These are phyloP conservation scores for Anaspis maculata DNA, from an alignment of 2,888 invertebrate genomes.

Conservation along the genomic window DNA sequence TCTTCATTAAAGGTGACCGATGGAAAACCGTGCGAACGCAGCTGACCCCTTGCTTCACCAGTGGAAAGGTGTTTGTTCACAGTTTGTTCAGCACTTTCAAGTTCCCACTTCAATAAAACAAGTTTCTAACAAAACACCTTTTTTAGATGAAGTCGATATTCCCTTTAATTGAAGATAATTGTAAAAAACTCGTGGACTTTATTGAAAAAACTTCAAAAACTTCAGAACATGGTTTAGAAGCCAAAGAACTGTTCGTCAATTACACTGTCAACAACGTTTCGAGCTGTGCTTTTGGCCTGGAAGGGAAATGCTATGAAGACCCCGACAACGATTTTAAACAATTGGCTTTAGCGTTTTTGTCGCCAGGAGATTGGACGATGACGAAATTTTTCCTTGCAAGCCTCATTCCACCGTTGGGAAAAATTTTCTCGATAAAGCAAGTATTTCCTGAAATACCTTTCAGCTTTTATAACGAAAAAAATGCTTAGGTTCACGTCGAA, in stretches of 20 bases:
- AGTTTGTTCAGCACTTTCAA: too few species aligned
- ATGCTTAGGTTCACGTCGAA: conserved; percentile 18
- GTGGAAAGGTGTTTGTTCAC: conserved; percentile 41
- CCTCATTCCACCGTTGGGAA: conserved; percentile 12
- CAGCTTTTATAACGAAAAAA: too few species aligned
- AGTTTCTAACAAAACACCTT: not conserved
- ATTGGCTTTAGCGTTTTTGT: conserved; percentile 20
- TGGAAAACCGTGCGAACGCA: conserved; percentile 46
- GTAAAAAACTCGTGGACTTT: conserved; percentile 21
- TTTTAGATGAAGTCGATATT: conserved; percentile 44
- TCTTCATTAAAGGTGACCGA: conserved; percentile 40
- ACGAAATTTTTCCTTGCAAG: conserved; percentile 10
- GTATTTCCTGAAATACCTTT: not conserved
- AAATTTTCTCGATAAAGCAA: conserved; percentile 9
- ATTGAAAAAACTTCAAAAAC: conserved; percentile 1
- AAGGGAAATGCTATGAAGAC: conserved; percentile 37
- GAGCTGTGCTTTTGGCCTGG: conserved; percentile 42
- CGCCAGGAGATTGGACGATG: conserved; percentile 5
- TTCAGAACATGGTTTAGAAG: conserved; percentile 27
- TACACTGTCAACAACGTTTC: conserved; percentile 40
- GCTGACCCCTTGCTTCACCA: conserved; percentile 45
- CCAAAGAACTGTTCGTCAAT: conserved; percentile 32
- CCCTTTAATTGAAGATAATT: conserved; percentile 41
- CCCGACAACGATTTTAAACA: conserved; percentile 23
- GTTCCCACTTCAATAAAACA: not conserved